Evolutionary conservation across 2,113 vertebrate species (phyloP).

Genomic region (Porphyrio hochstetteri): DNA sequence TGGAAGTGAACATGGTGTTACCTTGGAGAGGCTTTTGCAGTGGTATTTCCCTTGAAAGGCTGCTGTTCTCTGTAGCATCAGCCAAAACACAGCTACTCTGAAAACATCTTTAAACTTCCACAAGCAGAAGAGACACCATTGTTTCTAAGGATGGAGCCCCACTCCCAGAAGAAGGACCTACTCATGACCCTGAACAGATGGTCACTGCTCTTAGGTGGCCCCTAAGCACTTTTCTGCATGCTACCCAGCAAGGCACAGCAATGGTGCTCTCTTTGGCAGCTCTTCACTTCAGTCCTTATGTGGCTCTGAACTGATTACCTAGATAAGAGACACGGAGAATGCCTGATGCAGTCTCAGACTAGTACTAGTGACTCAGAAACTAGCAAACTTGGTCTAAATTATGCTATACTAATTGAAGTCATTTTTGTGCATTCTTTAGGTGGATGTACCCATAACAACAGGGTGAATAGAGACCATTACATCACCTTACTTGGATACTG

Average conservation of each 20-base stretch:
- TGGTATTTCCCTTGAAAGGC: not conserved
- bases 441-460: not conserved
- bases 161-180: not conserved
- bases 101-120: not conserved
- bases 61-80: not conserved
- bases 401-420: not conserved
- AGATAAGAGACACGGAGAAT: not conserved
- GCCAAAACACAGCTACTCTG: not conserved
- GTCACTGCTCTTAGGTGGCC: not conserved
- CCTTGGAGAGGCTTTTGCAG: not conserved
- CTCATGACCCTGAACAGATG: not conserved
- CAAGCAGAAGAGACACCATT: not conserved
- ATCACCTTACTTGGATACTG: not conserved
- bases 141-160: rapidly evolving
- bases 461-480: rapidly evolving
- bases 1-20: not conserved
- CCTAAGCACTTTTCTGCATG: not conserved
- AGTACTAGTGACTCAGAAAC: not conserved
- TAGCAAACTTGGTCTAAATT: not conserved
- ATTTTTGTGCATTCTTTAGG: not conserved
- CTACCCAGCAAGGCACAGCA: not conserved
- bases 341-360: not conserved
- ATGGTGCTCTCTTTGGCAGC: not conserved
- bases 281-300: not conserved
- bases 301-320: not conserved